These are phyloP conservation scores for Chamaetylas fuelleborni DNA, from an alignment of 2,113 vertebrate species.

Conservation along the genomic window DNA sequence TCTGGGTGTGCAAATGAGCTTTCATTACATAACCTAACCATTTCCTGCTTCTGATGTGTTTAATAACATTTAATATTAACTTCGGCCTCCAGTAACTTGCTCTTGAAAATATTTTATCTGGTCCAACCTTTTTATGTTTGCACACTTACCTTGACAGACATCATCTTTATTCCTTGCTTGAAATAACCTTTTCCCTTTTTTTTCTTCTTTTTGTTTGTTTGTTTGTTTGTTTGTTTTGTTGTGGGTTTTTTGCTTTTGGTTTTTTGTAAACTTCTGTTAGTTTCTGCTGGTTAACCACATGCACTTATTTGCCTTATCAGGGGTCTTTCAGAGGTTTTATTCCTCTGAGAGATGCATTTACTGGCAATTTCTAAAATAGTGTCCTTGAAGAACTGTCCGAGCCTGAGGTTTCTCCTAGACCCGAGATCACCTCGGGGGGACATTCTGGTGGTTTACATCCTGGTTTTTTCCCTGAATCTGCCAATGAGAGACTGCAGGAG, in stretches of 20 bases:
- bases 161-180: neutral
- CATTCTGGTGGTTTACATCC: too few species aligned
- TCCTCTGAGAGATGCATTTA: neutral
- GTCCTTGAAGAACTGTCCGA: neutral
- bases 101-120: neutral
- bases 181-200: neutral
- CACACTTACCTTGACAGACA: neutral
- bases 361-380: neutral
- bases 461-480: too few species aligned
- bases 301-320: neutral
- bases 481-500: too few species aligned
- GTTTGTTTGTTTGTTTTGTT: too few species aligned
- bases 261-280: neutral
- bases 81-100: neutral
- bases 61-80: neutral
- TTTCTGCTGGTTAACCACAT: neutral
- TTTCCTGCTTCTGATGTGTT: neutral
- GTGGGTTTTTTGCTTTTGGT: too few species aligned
- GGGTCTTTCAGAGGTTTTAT: neutral
- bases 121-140: neutral
- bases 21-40: neutral
- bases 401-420: too few species aligned
- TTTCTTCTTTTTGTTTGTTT: neutral
- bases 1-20: neutral
- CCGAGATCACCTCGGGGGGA: too few species aligned